Evolutionary conservation across 2,797 vertebrate genomes (phyloP).

Genomic region (Merluccius polli): DNA sequence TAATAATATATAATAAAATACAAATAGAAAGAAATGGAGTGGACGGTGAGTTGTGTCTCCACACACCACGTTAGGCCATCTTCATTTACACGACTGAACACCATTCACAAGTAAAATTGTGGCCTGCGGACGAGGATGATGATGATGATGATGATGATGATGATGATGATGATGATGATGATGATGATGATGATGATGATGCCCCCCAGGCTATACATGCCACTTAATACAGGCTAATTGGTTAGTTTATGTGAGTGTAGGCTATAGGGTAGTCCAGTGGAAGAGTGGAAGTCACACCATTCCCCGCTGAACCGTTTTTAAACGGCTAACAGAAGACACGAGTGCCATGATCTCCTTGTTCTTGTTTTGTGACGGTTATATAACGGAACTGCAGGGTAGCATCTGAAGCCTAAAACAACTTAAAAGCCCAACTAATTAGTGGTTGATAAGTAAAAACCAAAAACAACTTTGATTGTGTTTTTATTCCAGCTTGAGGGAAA

Average conservation of each 20-base stretch:
- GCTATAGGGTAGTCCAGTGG: not conserved
- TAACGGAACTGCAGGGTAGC: not conserved
- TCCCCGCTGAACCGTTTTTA: not conserved
- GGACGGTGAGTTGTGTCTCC: not conserved
- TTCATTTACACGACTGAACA: not conserved
- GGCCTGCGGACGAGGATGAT: no score
- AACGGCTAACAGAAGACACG: not conserved
- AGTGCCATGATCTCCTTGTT: not conserved
- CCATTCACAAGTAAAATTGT: no score
- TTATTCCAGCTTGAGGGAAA: not conserved
- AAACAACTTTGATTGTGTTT: not conserved
- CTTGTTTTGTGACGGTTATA: not conserved
- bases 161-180: not conserved
- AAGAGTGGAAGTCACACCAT: not conserved
- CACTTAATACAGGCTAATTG: not conserved
- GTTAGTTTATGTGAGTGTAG: not conserved
- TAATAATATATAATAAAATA: not conserved
- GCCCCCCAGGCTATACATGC: not conserved
- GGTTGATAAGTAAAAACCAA: not conserved
- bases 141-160: not conserved
- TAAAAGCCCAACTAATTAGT: not conserved
- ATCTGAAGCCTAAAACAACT: not conserved
- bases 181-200: not conserved
- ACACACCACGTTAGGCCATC: not conserved
- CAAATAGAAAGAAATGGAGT: not conserved